Evolutionary conservation across 2,113 vertebrate species (phyloP).

Genomic region (Sminthopsis crassicaudata): DNA sequence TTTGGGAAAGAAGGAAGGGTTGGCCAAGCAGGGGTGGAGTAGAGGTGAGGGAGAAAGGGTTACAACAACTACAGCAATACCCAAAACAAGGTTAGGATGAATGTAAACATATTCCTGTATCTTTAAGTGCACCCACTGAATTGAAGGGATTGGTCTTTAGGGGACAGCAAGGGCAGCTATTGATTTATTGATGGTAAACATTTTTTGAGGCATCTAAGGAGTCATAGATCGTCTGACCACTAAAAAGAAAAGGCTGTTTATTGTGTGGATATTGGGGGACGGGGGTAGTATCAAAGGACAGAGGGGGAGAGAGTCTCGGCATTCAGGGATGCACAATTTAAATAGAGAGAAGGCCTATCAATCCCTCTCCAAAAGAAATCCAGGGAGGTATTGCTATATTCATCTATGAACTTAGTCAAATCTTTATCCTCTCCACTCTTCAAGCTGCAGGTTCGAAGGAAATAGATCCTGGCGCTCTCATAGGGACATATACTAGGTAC

Average conservation of each 20-base stretch:
- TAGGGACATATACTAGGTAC: not conserved
- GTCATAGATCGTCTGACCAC: not conserved
- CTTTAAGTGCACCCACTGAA: not conserved
- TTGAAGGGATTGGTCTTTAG: not conserved
- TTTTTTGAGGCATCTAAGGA: slow-evolving; percentile 5
- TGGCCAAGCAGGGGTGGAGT: not conserved
- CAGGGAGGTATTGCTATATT: not conserved
- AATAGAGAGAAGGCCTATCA: not conserved
- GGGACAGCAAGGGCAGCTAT: not conserved
- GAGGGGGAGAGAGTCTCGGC: not conserved
- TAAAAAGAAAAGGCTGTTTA: not conserved
- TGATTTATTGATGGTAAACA: not conserved
- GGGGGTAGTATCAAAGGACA: not conserved
- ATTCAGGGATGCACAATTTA: not conserved
- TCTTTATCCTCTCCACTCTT: not conserved
- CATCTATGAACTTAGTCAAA: not conserved
- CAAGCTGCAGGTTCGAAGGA: not conserved
- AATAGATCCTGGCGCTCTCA: not conserved
- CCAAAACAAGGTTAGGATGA: not conserved
- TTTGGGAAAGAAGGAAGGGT: slow-evolving; percentile 14
- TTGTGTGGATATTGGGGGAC: not conserved
- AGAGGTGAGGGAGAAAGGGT: not conserved
- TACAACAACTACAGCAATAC: not conserved
- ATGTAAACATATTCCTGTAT: not conserved
- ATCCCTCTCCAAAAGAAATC: not conserved